These are phyloP conservation scores for Umimayanthus kanabou DNA, from an alignment of 92 coral and sea anemone genomes.

Conservation along the genomic window DNA sequence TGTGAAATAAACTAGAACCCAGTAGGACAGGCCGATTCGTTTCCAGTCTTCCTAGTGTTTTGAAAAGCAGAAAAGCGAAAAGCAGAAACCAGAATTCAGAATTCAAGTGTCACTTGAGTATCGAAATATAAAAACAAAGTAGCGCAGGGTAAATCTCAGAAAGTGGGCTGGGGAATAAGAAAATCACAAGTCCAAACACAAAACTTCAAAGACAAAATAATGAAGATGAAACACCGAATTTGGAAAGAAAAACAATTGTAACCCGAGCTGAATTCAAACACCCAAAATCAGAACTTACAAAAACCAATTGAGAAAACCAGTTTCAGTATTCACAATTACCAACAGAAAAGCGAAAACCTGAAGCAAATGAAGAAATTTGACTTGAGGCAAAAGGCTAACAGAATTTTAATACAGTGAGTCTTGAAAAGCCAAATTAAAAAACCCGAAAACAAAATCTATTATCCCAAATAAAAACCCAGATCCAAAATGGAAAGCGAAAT, in stretches of 20 bases:
- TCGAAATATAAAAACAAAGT: constrained; percentile 24
- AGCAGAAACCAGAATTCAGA: constrained; percentile 14
- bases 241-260: constrained; percentile 9
- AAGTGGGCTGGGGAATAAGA: constrained; percentile 4
- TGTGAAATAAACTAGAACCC: neutral
- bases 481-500: neutral
- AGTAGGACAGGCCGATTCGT: neutral
- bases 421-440: neutral
- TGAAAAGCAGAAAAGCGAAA: neutral
- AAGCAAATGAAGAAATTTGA: constrained; percentile 19
- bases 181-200: constrained; percentile 9
- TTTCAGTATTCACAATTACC: constrained; percentile 13
- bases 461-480: neutral
- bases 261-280: constrained; percentile 3
- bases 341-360: neutral
- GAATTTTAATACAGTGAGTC: neutral
- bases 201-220: constrained; percentile 9
- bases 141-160: neutral
- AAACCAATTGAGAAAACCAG: constrained; percentile 2
- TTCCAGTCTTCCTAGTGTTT: constrained; percentile 16
- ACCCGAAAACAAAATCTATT: neutral
- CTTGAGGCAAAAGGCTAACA: neutral
- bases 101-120: constrained; percentile 6
- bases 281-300: neutral
- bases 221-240: constrained; percentile 3